phyloP scores from a whole-genome alignment of 2,797 vertebrate species.

The Todus mexicanus region DNA sequence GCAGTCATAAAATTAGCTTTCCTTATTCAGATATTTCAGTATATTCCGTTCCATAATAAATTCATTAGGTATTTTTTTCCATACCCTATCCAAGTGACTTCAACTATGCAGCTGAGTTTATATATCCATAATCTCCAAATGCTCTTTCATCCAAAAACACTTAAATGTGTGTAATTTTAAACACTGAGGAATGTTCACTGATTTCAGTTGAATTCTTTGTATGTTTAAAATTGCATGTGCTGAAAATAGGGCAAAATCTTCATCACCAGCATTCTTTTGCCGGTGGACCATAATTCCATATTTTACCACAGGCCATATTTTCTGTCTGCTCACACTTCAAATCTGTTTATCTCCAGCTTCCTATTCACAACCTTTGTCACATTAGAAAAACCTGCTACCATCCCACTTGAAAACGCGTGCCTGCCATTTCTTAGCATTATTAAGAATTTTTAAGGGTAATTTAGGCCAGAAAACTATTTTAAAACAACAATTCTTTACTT shows the following conservation, averaged over 20 bases:
- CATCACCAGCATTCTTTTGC: not conserved
- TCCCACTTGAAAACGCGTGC: not conserved
- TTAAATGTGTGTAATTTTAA: not conserved
- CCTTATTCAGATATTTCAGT: not conserved
- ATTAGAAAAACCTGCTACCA: not conserved
- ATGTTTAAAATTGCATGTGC: not conserved
- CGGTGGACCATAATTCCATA: not conserved
- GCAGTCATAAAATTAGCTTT: conserved; percentile 5
- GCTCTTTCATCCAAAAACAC: not conserved
- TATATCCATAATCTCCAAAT: not conserved
- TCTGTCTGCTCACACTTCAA: not conserved
- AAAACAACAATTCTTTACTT: not conserved
- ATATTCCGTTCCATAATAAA: not conserved
- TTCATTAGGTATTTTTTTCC: not conserved
- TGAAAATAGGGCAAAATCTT: not conserved
- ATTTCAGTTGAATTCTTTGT: not conserved
- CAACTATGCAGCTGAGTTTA: not conserved
- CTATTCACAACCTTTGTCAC: not conserved
- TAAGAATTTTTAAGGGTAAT: not conserved
- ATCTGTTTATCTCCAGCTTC: not conserved
- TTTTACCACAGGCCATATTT: not conserved
- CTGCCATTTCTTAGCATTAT: not conserved
- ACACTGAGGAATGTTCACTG: not conserved
- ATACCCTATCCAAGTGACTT: not conserved
- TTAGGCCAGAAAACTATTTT: not conserved